Evolutionary conservation across 2,113 vertebrate genomes (phyloP).

Genomic region (Corythoichthys intestinalis): DNA sequence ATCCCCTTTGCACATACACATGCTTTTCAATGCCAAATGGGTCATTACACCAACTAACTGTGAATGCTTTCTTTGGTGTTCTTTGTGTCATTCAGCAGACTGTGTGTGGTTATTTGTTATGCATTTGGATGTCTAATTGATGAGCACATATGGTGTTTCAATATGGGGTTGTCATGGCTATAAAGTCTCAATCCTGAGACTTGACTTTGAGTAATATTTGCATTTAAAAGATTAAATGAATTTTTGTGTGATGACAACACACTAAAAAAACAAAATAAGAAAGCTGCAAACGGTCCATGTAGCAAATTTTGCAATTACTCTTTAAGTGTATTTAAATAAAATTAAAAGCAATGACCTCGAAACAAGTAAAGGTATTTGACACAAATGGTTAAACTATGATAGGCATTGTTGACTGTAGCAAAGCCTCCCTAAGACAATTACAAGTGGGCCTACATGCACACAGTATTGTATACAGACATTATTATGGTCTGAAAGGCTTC

Average conservation of each 20-base stretch:
- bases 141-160: constrained; percentile 67
- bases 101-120: constrained; percentile 54
- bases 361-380: not conserved
- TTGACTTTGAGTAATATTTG: not conserved
- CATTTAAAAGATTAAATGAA: not conserved
- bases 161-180: constrained; percentile 58
- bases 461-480: constrained; percentile 12
- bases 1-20: constrained; percentile 50
- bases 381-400: not conserved
- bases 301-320: not conserved
- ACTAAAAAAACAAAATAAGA: not conserved
- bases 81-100: constrained; percentile 25
- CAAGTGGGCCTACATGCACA: not conserved
- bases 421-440: not conserved
- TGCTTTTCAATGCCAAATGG: constrained; percentile 69
- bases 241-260: not conserved
- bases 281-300: not conserved
- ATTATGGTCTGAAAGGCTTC: constrained; percentile 47
- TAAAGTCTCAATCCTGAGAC: constrained; percentile 34
- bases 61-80: constrained; percentile 19
- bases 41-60: constrained; percentile 62
- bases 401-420: not conserved
- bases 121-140: constrained; percentile 63
- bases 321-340: not conserved
- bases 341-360: not conserved